Evolutionary conservation across 1,140 invertebrate genomes (phyloP).

Genomic region (Calephelis nemesis): DNA sequence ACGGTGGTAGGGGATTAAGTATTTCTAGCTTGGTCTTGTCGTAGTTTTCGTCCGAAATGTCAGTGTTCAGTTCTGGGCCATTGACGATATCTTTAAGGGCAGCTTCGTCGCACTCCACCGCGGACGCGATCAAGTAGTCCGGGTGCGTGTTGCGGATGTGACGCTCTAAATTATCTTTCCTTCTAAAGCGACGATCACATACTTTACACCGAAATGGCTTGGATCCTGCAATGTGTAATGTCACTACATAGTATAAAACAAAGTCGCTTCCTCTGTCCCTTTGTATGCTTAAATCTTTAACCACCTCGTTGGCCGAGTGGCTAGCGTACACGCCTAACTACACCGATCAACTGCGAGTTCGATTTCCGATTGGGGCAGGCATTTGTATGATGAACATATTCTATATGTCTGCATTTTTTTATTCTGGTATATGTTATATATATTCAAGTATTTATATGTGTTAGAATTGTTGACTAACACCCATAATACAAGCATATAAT

Average conservation of each 20-base stretch:
- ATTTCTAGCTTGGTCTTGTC: slow-evolving; percentile 53
- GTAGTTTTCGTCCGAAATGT: slow-evolving; percentile 25
- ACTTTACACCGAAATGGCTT: slow-evolving; percentile 81
- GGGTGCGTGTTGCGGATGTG: slow-evolving; percentile 84
- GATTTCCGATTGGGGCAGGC: no score
- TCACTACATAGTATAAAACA: neutral
- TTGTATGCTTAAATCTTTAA: no score
- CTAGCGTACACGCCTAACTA: no score
- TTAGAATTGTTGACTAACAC: no score
- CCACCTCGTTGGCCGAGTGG: no score
- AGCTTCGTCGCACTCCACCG: slow-evolving; percentile 51
- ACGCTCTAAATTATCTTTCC: slow-evolving; percentile 83
- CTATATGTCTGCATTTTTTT: no score
- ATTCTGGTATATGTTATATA: no score
- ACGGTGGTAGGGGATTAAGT: slow-evolving; percentile 54
- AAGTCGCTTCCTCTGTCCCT: no score
- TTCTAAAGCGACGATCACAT: slow-evolving; percentile 80
- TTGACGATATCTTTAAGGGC: slow-evolving; percentile 43
- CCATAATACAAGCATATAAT: no score
- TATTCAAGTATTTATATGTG: no score
- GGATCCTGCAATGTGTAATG: slow-evolving; percentile 58
- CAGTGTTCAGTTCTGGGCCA: slow-evolving; percentile 17
- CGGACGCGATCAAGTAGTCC: slow-evolving; percentile 49
- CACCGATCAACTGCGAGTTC: no score
- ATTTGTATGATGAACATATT: no score